Evolutionary conservation across 2,888 invertebrate species (phyloP).

Genomic region (Brachycybe producta): DNA sequence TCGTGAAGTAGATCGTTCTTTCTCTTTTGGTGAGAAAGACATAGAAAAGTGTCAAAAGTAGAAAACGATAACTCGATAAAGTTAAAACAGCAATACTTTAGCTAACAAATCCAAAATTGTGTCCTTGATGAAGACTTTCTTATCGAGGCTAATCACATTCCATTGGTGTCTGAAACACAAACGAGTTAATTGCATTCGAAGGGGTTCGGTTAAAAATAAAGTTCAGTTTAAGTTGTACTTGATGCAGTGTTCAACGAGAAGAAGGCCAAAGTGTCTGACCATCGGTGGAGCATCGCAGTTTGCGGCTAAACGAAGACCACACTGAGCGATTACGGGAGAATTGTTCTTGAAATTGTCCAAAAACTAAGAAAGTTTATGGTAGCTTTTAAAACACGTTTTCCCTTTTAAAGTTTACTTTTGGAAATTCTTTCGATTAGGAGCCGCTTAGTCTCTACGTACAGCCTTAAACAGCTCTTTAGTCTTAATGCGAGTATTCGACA

Average conservation of each 20-base stretch:
- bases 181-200: background rate
- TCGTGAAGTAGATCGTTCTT: conserved; percentile 58
- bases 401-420: too few species aligned
- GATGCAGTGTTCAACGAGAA: conserved; percentile 82
- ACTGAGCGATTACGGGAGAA: conserved; percentile 76
- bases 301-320: conserved; percentile 65
- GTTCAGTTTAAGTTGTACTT: conserved; percentile 43
- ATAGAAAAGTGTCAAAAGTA: background rate
- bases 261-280: conserved; percentile 79
- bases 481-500: too few species aligned
- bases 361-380: conserved; percentile 25
- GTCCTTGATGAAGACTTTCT: conserved; percentile 77
- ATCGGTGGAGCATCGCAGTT: conserved; percentile 58
- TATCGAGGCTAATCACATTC: conserved; percentile 73
- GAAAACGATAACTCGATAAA: background rate
- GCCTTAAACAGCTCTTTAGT: too few species aligned
- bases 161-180: conserved; percentile 47
- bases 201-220: background rate
- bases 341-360: conserved; percentile 60
- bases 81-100: conserved; percentile 1
- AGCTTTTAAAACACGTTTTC: background rate
- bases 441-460: too few species aligned
- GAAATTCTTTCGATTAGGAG: too few species aligned
- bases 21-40: conserved; percentile 38
- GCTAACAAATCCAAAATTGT: conserved; percentile 19